Percentiles rank a stretch among this genome's conserved stretches.
These are phyloP conservation scores for Pseudochirops cupreus DNA, from an alignment of 2,797 vertebrate genomes.

Conservation along the genomic window DNA sequence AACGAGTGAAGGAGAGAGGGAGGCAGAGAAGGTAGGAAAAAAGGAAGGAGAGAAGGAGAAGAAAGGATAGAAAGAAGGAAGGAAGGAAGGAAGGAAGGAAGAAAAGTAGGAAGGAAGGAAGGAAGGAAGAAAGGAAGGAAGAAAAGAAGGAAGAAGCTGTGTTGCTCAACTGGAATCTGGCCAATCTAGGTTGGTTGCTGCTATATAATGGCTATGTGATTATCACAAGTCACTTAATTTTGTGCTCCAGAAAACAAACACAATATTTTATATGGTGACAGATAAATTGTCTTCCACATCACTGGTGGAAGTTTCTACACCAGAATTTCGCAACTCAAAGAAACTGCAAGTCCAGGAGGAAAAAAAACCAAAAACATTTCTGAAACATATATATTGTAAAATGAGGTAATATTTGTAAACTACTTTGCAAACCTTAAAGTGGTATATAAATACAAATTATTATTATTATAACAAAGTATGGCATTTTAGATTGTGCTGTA, in stretches of 20 bases:
- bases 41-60: too few species aligned
- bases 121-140: too few species aligned
- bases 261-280: not conserved
- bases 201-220: not conserved
- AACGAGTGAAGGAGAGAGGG: too few species aligned
- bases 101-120: too few species aligned
- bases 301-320: not conserved
- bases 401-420: not conserved
- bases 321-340: not conserved
- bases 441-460: not conserved
- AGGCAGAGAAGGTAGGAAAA: too few species aligned
- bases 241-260: not conserved
- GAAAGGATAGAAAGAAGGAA: too few species aligned
- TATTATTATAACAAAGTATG: not conserved
- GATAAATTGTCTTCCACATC: not conserved
- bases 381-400: not conserved
- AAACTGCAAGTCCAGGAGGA: not conserved
- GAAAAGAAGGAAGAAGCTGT: too few species aligned
- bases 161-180: too few species aligned
- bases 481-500: not conserved
- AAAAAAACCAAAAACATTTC: not conserved
- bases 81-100: too few species aligned
- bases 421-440: not conserved
- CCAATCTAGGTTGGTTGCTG: not conserved
- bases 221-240: not conserved